Percentiles rank a stretch among this genome's conserved stretches.
phyloP scores from a whole-genome alignment of 2,113 vertebrate species.

The Stictonetta naevosa region DNA sequence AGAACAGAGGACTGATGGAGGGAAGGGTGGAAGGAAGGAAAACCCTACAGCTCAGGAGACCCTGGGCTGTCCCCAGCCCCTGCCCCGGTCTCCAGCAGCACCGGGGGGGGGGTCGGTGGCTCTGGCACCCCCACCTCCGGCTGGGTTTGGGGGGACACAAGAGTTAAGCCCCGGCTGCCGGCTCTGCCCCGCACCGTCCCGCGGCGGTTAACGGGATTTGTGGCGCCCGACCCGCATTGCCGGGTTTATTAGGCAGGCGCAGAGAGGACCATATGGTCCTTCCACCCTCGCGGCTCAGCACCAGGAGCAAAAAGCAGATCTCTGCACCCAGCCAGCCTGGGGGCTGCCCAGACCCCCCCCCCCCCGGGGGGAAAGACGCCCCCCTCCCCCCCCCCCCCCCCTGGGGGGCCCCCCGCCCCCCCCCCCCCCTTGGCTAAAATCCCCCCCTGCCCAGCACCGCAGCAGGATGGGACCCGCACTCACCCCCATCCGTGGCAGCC shows the following conservation, averaged over 20 bases:
- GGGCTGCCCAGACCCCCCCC: not conserved
- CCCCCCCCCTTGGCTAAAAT: accelerated
- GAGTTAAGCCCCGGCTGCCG: not conserved
- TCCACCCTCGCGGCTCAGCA: not conserved
- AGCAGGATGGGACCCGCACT: accelerated
- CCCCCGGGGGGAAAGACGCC: too few species aligned
- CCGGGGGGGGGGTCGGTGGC: accelerated
- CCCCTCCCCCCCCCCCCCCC: too few species aligned
- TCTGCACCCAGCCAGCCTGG: accelerated
- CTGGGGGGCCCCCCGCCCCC: too few species aligned
- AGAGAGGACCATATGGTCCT: constrained; percentile 45
- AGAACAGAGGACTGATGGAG: not conserved
- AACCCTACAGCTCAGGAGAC: not conserved
- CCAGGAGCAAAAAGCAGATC: not conserved
- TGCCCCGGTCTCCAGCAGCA: not conserved
- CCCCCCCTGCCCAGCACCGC: not conserved
- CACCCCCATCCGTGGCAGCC: not conserved
- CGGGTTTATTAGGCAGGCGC: not conserved
- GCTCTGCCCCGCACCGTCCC: not conserved
- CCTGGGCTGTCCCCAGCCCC: not conserved
- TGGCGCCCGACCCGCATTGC: constrained; percentile 54
- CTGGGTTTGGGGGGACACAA: not conserved
- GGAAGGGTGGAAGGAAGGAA: not conserved
- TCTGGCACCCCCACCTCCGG: not conserved
- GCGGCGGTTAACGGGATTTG: not conserved